These are phyloP conservation scores for Eudyptes chrysolophus DNA, from an alignment of 2,113 vertebrate species.

Conservation along the genomic window DNA sequence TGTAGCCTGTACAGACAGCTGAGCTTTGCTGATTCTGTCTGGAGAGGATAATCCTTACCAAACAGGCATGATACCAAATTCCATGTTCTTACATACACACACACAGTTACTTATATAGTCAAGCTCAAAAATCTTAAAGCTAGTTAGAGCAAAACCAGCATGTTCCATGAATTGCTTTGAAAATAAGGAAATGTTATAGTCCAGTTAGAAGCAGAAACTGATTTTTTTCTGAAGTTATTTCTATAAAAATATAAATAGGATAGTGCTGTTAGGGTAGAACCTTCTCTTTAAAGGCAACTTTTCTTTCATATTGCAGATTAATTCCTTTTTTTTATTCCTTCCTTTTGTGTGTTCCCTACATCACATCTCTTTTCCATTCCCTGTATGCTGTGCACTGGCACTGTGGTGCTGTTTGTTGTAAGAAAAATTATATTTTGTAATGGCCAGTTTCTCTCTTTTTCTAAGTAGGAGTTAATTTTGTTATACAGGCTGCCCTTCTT, in stretches of 20 bases:
- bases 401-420: background rate
- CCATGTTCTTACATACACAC: accelerated
- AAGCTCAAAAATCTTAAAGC: background rate
- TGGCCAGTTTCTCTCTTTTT: background rate
- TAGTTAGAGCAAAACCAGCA: background rate
- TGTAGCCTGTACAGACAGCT: background rate
- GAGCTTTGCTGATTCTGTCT: background rate
- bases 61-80: background rate
- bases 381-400: background rate
- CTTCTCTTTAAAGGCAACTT: background rate
- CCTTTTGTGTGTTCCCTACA: background rate
- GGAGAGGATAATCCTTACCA: background rate
- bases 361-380: background rate
- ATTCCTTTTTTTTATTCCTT: background rate
- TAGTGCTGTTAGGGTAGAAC: background rate
- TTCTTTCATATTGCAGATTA: background rate
- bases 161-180: background rate
- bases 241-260: background rate
- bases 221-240: background rate
- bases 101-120: background rate
- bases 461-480: slow-evolving; percentile 30
- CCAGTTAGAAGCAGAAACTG: background rate
- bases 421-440: background rate
- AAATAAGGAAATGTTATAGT: background rate
- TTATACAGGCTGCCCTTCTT: slow-evolving; percentile 30